Percentiles rank a stretch among this genome's conserved stretches.
These are phyloP conservation scores for Xylocopa sonorina DNA, from an alignment of 1,140 invertebrate genomes.

Conservation along the genomic window DNA sequence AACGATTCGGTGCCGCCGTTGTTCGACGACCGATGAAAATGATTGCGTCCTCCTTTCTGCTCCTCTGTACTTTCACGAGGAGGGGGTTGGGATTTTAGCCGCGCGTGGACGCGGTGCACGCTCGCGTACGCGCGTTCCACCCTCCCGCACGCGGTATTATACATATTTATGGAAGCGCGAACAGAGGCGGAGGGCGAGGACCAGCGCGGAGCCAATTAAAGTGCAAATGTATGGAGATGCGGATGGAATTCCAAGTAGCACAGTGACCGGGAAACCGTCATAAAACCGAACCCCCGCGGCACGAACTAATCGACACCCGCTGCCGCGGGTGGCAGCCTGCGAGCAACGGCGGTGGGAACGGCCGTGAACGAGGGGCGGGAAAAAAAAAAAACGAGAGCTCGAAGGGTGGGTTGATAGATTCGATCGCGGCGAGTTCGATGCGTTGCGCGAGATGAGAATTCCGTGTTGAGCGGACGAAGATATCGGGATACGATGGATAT, in stretches of 20 bases:
- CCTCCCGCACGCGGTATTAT: constrained; percentile 55
- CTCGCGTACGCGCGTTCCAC: background rate
- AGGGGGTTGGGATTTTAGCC: background rate
- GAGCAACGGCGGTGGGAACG: background rate
- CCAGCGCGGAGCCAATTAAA: constrained; percentile 77
- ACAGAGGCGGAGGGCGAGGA: constrained; percentile 27
- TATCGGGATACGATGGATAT: background rate
- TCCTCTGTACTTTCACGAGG: background rate
- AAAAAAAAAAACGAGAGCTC: background rate
- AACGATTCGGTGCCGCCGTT: too few species aligned
- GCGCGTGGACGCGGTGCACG: constrained; percentile 12
- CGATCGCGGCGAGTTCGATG: background rate
- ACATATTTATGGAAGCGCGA: constrained; percentile 64
- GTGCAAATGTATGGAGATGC: constrained; percentile 80
- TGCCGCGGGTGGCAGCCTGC: background rate
- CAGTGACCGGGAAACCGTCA: constrained; percentile 71
- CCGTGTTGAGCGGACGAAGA: background rate
- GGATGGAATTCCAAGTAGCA: constrained; percentile 73
- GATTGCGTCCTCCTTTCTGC: background rate
- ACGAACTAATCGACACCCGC: constrained; percentile 51
- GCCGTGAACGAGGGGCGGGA: background rate
- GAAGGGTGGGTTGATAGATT: constrained; percentile 12
- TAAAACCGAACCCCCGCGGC: constrained; percentile 66
- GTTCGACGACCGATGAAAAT: constrained; percentile 55
- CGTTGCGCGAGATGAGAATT: background rate